Evolutionary conservation across 2,888 invertebrate species (phyloP), one percentile per base, ranked within the genome.

Genomic region (Caenorhabditis imperialis): DNA sequence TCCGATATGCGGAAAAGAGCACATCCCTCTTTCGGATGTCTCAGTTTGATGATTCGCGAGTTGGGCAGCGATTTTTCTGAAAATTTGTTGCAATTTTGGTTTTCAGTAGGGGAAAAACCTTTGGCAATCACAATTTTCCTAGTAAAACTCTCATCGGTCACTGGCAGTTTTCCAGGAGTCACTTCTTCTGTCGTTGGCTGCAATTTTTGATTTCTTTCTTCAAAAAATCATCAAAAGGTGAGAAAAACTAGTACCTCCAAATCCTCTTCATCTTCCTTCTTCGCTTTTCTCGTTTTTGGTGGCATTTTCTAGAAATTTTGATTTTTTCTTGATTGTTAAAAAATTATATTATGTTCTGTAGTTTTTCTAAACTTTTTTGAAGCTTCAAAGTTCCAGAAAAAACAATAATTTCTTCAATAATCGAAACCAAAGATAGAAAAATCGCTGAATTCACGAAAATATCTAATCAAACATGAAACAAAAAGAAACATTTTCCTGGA

Each of bases 41-140:
- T 38, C 35, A 76, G 22, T 54, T 58, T 61, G 53, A 67, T 30
- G 27, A 76, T 57, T 30, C 63, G 57, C 7, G 53, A 57, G 57
- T 65, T 71, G 8, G 61, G 37, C 1, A 71, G 38, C 6, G 37
- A 58, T 16, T 30, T 45, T 1, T 27, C 75, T 74, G 61, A 35
- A 74, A 55, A 37, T n/a, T n/a, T n/a, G n/a, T n/a, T n/a, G n/a
- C n/a, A n/a, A n/a, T n/a, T n/a, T n/a, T n/a, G n/a, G n/a, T 30
- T 30, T 30, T 30, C 14, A 33, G 18, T 16, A n/a, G 25, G 10
- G 12, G 10, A 30, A 30, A n/a, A n/a, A 78, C 78, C 58, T 67
- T 69, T 76, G 10, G 60, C 60, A 27, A 79, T 25, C 10, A 79
- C 30, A 60, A 79, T 30, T 50, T 69, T 77, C 55, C 79, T 40